A percentile compares a stretch with the other conserved stretches of the same genome.
Evolutionary conservation across 2,888 invertebrate species (phyloP).

Genomic region (Limnephilus marmoratus): DNA sequence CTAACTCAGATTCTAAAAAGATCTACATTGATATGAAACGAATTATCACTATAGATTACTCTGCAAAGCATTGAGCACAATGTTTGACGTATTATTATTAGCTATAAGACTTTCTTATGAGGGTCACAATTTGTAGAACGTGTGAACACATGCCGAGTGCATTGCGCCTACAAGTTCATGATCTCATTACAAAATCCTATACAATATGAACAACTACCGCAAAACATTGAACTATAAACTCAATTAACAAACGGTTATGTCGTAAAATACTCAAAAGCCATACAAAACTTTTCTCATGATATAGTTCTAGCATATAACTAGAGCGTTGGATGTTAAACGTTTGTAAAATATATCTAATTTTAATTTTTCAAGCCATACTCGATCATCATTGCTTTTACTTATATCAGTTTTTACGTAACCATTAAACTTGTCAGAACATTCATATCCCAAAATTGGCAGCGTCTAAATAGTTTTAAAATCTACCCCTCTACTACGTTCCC

Average conservation of each 20-base stretch:
- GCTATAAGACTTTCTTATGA: neutral
- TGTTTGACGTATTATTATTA: neutral
- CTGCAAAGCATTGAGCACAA: neutral
- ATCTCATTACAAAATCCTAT: neutral
- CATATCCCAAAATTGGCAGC: too few species aligned
- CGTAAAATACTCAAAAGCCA: neutral
- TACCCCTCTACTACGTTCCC: too few species aligned
- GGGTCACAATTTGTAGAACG: neutral
- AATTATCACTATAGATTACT: neutral
- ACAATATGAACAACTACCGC: neutral
- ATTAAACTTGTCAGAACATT: too few species aligned
- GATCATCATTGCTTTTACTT: too few species aligned
- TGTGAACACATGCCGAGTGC: neutral
- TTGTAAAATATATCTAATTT: neutral
- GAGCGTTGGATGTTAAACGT: neutral
- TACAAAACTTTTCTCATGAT: neutral
- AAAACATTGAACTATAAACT: neutral
- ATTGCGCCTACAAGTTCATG: neutral
- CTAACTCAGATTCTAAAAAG: neutral
- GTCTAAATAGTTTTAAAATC: too few species aligned
- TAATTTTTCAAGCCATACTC: neutral
- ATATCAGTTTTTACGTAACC: too few species aligned
- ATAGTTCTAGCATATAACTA: neutral
- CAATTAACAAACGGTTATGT: neutral
- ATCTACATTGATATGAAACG: neutral